These are phyloP conservation scores for Willowsia nigromaculata DNA, from an alignment of 2,888 invertebrate species.

Conservation along the genomic window DNA sequence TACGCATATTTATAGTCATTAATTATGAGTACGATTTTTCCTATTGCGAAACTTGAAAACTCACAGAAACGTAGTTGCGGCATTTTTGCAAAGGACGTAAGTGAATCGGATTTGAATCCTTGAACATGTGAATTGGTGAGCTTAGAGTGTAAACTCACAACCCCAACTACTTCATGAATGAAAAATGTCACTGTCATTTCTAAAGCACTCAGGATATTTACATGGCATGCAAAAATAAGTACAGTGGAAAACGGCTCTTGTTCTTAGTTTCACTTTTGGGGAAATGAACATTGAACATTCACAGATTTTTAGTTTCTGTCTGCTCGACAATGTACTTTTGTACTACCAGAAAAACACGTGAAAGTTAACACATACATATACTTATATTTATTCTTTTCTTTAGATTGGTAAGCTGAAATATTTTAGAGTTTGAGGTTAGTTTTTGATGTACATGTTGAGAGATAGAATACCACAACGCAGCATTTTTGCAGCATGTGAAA, in stretches of 20 bases:
- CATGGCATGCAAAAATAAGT: not conserved
- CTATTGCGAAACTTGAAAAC: too few species aligned
- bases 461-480: not conserved
- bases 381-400: not conserved
- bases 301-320: not conserved
- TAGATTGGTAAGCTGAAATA: not conserved
- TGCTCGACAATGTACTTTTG: not conserved
- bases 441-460: slow-evolving; percentile 20
- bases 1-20: too few species aligned
- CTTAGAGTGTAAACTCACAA: not conserved
- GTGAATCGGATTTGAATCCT: too few species aligned
- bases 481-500: not conserved
- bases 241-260: not conserved
- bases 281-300: not conserved
- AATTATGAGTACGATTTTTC: too few species aligned
- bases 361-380: not conserved
- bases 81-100: too few species aligned
- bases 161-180: not conserved
- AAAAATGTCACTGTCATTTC: slow-evolving; percentile 38
- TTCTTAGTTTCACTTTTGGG: not conserved
- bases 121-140: not conserved
- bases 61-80: not conserved
- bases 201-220: slow-evolving; percentile 30
- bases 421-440: not conserved
- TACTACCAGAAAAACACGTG: not conserved